Conservation (phyloP, 1,140 invertebrate species). For the Eubasilissa regina region DNA sequence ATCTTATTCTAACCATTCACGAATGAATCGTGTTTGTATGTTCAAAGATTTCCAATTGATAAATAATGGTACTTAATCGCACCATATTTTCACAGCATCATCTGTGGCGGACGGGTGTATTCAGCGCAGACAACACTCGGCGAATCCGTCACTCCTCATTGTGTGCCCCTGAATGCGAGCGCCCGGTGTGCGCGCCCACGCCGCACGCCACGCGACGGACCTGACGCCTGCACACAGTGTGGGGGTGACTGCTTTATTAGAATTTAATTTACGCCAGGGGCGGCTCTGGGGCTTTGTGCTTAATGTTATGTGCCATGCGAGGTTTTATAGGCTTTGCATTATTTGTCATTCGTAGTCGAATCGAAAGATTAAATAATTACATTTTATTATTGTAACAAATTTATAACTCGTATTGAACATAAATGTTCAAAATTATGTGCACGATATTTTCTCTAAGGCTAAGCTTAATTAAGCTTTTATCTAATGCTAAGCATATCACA, state of each 20-base stretch:
- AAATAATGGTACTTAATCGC: neutral
- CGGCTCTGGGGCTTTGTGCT: constrained; percentile 13
- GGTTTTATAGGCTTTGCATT: neutral
- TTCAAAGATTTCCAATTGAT: neutral
- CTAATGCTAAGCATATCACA: too few species aligned
- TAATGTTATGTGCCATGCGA: neutral
- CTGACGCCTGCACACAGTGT: constrained; percentile 16
- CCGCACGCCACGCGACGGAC: neutral
- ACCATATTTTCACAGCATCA: neutral
- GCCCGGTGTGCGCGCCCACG: neutral
- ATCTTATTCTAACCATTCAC: too few species aligned
- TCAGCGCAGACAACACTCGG: constrained; percentile 22
- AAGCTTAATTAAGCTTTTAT: too few species aligned
- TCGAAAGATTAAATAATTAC: too few species aligned
- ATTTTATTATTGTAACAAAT: too few species aligned
- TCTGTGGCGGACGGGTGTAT: constrained; percentile 25
- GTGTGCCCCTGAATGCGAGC: neutral
- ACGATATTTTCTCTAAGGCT: too few species aligned
- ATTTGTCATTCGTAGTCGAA: too few species aligned
- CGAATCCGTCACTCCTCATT: constrained; percentile 34
- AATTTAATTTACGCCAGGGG: constrained; percentile 39
- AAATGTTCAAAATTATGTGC: too few species aligned
- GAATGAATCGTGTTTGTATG: too few species aligned
- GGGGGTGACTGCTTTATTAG: constrained; percentile 26
- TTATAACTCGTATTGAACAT: too few species aligned